These are phyloP conservation scores for Tetranychus cinnabarinus DNA, from an alignment of 1,140 invertebrate genomes.

Conservation along the genomic window DNA sequence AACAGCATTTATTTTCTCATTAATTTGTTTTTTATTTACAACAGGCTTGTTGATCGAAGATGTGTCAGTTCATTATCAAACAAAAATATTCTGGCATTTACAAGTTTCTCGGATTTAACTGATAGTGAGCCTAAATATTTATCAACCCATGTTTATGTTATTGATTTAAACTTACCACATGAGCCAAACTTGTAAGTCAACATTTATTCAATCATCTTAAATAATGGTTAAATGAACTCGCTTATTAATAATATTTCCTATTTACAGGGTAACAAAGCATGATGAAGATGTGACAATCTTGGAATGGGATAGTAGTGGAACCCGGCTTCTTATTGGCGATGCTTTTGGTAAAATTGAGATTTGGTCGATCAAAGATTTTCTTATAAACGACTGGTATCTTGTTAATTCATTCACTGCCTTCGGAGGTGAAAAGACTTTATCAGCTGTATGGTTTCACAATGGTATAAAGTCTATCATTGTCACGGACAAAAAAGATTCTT, in stretches of 20 bases:
- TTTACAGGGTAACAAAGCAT: constrained; percentile 21
- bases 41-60: not conserved
- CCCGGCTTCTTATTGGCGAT: constrained; percentile 47
- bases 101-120: constrained; percentile 38
- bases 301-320: constrained; percentile 60
- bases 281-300: constrained; percentile 39
- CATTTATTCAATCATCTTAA: not conserved
- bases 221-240: too few species aligned
- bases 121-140: constrained; percentile 37
- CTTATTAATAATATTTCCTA: too few species aligned
- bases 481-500: constrained; percentile 48
- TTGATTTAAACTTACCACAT: constrained; percentile 64
- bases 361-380: constrained; percentile 46
- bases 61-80: constrained; percentile 33
- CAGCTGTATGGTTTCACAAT: constrained; percentile 56
- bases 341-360: constrained; percentile 45
- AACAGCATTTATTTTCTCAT: not conserved
- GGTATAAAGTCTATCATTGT: constrained; percentile 46
- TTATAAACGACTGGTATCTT: constrained; percentile 50
- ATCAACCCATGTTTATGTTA: constrained; percentile 56
- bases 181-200: constrained; percentile 38
- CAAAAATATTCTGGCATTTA: constrained; percentile 55
- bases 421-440: constrained; percentile 50
- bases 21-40: not conserved
- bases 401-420: constrained; percentile 22